Conservation (phyloP, 2,888 invertebrate genomes). For the Danaus chrysippus region DNA sequence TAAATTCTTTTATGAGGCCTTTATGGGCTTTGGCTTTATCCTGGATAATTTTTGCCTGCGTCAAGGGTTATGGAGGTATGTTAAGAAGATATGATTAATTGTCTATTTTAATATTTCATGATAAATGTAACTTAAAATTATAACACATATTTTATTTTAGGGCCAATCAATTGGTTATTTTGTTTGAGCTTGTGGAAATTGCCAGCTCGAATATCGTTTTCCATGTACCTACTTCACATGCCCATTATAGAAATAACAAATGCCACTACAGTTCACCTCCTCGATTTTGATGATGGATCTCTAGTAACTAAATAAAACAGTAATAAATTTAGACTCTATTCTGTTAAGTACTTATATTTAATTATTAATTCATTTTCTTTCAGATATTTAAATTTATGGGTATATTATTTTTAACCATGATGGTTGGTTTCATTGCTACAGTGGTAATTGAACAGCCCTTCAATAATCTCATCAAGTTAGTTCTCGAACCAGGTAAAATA, state of each 20-base stretch:
- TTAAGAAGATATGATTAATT: no score
- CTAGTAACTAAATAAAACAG: background rate
- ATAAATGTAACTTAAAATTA: no score
- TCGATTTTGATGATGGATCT: background rate
- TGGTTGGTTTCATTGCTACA: no score
- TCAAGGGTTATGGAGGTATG: conserved; percentile 64
- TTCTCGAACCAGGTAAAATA: no score
- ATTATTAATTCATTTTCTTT: no score
- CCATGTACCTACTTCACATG: conserved; percentile 57
- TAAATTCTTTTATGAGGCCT: conserved; percentile 60
- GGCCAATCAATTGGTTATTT: conserved; percentile 65
- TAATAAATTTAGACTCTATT: no score
- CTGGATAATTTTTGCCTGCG: conserved; percentile 70
- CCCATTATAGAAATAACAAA: background rate
- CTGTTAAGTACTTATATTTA: no score
- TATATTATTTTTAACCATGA: no score
- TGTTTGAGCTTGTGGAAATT: conserved; percentile 70
- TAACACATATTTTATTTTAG: conserved; percentile 36
- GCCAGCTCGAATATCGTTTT: conserved; percentile 72
- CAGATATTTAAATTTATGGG: no score
- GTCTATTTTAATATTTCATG: no score
- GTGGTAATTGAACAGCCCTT: no score
- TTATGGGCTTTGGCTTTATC: conserved; percentile 65
- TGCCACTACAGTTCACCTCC: background rate
- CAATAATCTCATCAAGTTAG: no score